Conservation (phyloP, 2,113 vertebrate species). For the Anguilla rostrata region DNA sequence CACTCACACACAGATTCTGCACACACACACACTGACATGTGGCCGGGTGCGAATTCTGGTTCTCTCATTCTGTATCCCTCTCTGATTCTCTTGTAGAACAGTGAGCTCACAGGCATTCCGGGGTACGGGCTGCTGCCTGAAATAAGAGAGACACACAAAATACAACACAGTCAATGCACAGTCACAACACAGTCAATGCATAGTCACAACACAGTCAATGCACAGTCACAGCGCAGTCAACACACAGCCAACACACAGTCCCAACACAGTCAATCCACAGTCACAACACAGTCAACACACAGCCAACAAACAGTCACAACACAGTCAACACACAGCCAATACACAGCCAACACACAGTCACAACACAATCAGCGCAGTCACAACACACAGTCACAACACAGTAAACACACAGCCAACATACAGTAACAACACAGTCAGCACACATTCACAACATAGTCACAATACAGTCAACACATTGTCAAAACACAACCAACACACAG, state of each 20-base stretch:
- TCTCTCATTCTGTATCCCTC: constrained; percentile 95
- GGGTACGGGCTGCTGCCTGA: constrained; percentile 95
- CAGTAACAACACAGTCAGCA: too few relatives aligned
- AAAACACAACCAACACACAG: too few relatives aligned
- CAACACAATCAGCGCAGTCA: background rate
- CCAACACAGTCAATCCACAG: constrained; percentile 7
- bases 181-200: background rate
- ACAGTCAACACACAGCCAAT: background rate
- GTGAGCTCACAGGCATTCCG: constrained; percentile 93
- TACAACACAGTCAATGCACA: background rate
- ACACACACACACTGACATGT: constrained; percentile 81
- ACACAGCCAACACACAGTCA: background rate
- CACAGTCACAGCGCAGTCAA: too few relatives aligned
- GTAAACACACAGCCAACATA: background rate
- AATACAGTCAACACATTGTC: too few relatives aligned
- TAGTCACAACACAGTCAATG: background rate
- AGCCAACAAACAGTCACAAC: background rate
- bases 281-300: background rate
- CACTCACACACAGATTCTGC: constrained; percentile 40
- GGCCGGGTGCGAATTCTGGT: constrained; percentile 85
- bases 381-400: background rate
- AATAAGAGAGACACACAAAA: background rate
- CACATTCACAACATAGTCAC: too few relatives aligned
- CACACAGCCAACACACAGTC: background rate
- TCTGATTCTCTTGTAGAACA: constrained; percentile 98